Evolutionary conservation across 2,888 invertebrate genomes (phyloP), one percentile per base, ranked within the genome.

Genomic region (Drosophila picticornis): DNA sequence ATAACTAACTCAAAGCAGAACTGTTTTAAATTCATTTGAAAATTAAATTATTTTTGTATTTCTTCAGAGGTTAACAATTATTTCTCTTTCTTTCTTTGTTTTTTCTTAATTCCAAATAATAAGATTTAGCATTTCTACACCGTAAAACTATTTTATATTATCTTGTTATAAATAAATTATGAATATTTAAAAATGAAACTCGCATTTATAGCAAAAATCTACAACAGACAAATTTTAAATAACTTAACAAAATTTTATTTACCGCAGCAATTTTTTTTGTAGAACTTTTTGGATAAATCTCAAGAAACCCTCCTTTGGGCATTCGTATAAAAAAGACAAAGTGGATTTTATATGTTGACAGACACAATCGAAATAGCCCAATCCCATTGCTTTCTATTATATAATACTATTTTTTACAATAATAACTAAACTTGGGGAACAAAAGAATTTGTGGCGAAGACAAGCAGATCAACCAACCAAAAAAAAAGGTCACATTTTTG

Each of bases 401-500:
- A 19, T 27, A 38, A n/a, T n/a, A 34, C 4, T 9, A 25, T 25
- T 60, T 19, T 25, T 25, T 22, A 29, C 19, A 38, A 53, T 22
- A 52, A 29, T 10, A 25, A 32, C 7, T 25, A 19, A 25, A 27
- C 13, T 27, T 27, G 0, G 5, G 22, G 34, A 34, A 55, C 55
- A 27, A 22, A 50, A 27, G n/a, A 50, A 53, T 16, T 31, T 5
- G 11, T 16, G 31, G 2, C 29, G 25, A 22, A 16, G 22, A 22
- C 40, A 25, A 46, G 16, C 46, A 9, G 46, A 46, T 25, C 16
- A 25, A 31, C 5, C 2, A 48, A 48, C 43, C 43, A 73, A 22
- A 43, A 25, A 46, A 25, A 58, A 65, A 75, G 72, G 25, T 75
- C 72, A 52, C 27, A 52, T 38, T 62, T 46, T 57, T 50, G 16